Percentiles rank a stretch among this genome's conserved stretches.
Evolutionary conservation across 2,113 vertebrate species (phyloP).

Genomic region (Silurus glanis): DNA sequence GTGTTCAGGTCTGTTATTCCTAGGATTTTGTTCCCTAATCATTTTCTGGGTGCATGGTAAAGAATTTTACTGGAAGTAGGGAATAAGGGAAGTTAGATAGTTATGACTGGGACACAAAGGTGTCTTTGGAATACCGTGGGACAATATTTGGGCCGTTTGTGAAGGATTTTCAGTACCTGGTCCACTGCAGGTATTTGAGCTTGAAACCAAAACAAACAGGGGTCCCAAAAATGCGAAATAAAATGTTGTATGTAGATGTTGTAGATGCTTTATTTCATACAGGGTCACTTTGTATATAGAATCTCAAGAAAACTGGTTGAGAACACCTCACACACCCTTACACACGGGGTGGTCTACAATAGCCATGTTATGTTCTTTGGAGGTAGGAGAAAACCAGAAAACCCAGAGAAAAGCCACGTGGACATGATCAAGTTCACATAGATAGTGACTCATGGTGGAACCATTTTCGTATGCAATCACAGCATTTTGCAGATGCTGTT

Average conservation of each 20-base stretch:
- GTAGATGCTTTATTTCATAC: no score
- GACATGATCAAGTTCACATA: not conserved
- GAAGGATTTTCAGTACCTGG: slow-evolving; percentile 54
- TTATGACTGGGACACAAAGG: not conserved
- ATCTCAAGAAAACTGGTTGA: not conserved
- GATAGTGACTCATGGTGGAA: not conserved
- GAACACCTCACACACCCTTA: not conserved
- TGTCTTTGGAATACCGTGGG: slow-evolving; percentile 49
- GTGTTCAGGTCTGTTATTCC: not conserved
- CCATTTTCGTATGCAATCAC: no score
- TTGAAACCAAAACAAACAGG: slow-evolving; percentile 60
- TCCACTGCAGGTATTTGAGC: slow-evolving; percentile 61
- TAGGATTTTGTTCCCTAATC: not conserved
- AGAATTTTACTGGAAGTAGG: not conserved
- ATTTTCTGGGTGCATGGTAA: not conserved
- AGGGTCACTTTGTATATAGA: not conserved
- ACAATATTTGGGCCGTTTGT: slow-evolving; percentile 65
- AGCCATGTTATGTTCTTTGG: not conserved
- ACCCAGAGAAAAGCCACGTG: not conserved
- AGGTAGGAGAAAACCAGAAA: not conserved
- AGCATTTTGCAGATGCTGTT: no score
- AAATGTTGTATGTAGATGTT: slow-evolving; percentile 53
- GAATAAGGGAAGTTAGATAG: not conserved
- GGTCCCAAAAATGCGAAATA: slow-evolving; percentile 65
- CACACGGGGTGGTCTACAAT: not conserved